Conservation (phyloP, 2,888 invertebrate species). For the Myopa testacea region DNA sequence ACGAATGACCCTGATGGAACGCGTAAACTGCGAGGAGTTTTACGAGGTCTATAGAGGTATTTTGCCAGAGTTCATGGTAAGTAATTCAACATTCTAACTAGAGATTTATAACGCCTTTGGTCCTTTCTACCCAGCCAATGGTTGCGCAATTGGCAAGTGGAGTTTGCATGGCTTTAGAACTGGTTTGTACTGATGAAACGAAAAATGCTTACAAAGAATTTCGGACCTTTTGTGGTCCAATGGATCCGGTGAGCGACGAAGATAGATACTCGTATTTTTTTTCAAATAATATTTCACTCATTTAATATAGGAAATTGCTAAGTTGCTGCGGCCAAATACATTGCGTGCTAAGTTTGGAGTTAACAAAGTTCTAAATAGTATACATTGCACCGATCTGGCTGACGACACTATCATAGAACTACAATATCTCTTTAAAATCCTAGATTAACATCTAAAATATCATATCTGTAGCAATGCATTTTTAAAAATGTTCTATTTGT, state of each 20-base stretch:
- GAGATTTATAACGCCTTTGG: background rate
- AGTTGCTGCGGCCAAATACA: conserved; percentile 84
- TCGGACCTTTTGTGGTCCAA: conserved; percentile 87
- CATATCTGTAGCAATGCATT: background rate
- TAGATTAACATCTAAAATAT: conserved; percentile 58
- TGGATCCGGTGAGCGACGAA: conserved; percentile 80
- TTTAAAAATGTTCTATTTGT: background rate
- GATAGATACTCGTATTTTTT: background rate
- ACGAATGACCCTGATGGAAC: conserved; percentile 82
- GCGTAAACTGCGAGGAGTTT: conserved; percentile 89
- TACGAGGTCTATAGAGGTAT: conserved; percentile 93
- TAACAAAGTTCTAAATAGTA: conserved; percentile 85
- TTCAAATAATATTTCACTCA: conserved; percentile 1
- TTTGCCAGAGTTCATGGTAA: conserved; percentile 79
- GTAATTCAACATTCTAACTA: conserved; percentile 42
- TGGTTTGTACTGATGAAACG: conserved; percentile 73
- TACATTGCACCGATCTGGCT: conserved; percentile 93
- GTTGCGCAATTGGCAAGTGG: conserved; percentile 87
- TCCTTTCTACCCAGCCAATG: conserved; percentile 74
- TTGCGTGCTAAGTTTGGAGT: conserved; percentile 86
- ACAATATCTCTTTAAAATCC: conserved; percentile 83
- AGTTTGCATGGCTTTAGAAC: conserved; percentile 87
- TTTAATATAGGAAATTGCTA: conserved; percentile 80
- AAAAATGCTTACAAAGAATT: conserved; percentile 77
- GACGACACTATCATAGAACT: conserved; percentile 89